phyloP scores from a whole-genome alignment of 2,888 invertebrate species.

The Myopa testacea region DNA sequence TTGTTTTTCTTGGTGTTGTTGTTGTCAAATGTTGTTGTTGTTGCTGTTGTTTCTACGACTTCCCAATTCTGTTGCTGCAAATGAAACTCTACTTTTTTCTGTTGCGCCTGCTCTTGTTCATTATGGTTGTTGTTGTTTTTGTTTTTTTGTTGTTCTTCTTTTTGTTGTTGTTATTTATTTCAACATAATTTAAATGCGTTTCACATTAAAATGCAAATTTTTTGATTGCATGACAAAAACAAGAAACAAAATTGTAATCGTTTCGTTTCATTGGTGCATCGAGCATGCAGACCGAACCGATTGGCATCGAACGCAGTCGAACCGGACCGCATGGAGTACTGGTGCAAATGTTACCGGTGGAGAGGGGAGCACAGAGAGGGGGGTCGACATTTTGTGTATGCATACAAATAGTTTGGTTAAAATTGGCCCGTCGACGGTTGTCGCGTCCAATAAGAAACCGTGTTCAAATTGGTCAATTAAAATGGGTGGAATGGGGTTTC shows the following conservation, averaged over 20 bases:
- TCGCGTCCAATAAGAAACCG: not conserved
- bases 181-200: conserved; percentile 4
- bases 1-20: too few species aligned
- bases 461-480: conserved; percentile 5
- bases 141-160: not conserved
- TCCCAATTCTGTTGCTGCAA: too few species aligned
- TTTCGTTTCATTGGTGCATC: too few species aligned
- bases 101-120: not conserved
- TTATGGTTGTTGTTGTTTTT: conserved; percentile 1
- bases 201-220: conserved; percentile 20
- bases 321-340: too few species aligned
- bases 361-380: too few species aligned
- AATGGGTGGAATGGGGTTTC: too few species aligned
- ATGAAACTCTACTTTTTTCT: too few species aligned
- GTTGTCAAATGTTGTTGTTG: not conserved
- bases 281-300: too few species aligned
- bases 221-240: conserved; percentile 14
- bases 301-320: too few species aligned
- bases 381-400: not conserved
- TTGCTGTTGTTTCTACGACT: not conserved
- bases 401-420: not conserved
- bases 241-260: not conserved
- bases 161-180: conserved; percentile 20
- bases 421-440: not conserved
- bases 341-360: too few species aligned